These are phyloP conservation scores for Drosophila quasianomalipes DNA, from an alignment of 2,888 invertebrate genomes.

Conservation along the genomic window DNA sequence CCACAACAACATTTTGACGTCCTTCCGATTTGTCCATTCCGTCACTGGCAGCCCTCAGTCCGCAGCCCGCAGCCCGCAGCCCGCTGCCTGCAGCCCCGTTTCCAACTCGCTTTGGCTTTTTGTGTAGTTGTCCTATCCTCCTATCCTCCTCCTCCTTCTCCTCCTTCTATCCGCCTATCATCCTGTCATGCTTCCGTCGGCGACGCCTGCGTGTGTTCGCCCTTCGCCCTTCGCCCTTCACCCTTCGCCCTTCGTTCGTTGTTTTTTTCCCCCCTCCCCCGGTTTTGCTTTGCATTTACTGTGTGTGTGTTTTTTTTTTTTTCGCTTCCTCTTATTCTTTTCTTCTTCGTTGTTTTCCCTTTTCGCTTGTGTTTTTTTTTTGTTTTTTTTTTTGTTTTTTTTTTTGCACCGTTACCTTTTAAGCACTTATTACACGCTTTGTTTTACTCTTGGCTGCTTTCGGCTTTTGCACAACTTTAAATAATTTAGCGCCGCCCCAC, in stretches of 20 bases:
- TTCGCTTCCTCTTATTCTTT: conserved; percentile 10
- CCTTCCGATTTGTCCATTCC: conserved; percentile 53
- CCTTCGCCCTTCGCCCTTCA: conserved; percentile 23
- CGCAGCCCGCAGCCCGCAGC: neutral
- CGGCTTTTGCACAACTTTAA: conserved; percentile 68
- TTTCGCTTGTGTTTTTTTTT: conserved; percentile 6
- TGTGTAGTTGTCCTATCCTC: neutral
- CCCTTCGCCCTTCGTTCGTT: neutral
- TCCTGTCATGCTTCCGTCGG: conserved; percentile 33
- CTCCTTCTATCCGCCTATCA: neutral
- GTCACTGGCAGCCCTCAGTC: conserved; percentile 5
- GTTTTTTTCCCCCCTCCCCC: neutral
- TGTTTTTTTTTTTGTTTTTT: conserved; percentile 2
- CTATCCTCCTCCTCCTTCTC: conserved; percentile 7
- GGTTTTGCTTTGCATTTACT: conserved; percentile 17
- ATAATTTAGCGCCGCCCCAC: conserved; percentile 57
- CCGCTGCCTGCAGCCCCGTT: neutral
- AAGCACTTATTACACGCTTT: conserved; percentile 62
- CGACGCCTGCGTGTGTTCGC: conserved; percentile 53
- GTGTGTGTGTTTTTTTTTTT: conserved; percentile 7
- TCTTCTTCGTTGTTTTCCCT: conserved; percentile 8
- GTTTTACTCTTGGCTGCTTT: conserved; percentile 57
- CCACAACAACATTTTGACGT: conserved; percentile 29
- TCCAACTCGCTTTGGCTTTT: neutral
- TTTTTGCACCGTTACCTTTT: conserved; percentile 50